Evolutionary conservation across 2,113 vertebrate genomes (phyloP).

Genomic region (cat (Felis catus)): DNA sequence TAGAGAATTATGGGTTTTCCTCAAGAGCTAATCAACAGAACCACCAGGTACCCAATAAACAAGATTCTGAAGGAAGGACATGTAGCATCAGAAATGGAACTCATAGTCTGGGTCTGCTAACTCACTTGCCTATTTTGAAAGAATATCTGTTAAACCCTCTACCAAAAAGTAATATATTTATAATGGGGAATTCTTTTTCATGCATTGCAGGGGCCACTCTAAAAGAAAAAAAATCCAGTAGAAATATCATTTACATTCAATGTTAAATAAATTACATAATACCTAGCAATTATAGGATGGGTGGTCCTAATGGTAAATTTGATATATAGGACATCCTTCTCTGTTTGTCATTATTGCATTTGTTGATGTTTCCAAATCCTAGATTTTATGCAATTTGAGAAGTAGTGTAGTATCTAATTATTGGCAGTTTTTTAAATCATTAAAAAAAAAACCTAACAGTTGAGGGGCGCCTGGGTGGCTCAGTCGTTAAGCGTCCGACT

Average conservation of each 20-base stretch:
- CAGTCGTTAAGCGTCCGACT: too few species aligned
- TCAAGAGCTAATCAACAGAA: neutral
- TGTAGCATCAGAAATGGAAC: neutral
- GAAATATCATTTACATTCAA: neutral
- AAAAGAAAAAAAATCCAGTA: neutral
- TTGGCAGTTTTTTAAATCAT: neutral
- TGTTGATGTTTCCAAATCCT: neutral
- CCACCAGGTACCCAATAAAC: neutral
- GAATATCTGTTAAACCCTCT: neutral
- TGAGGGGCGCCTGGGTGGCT: too few species aligned
- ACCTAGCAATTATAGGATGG: neutral
- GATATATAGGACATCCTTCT: neutral
- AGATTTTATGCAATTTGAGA: constrained; percentile 29
- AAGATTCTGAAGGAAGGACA: neutral
- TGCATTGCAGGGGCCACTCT: neutral
- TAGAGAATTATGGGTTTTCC: neutral
- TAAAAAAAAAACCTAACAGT: neutral
- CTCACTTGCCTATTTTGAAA: neutral
- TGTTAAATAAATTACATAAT: neutral
- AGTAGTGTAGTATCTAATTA: neutral
- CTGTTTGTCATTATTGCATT: constrained; percentile 15
- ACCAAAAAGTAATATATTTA: neutral
- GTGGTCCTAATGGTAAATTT: neutral
- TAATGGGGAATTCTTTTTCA: neutral
- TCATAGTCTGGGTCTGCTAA: neutral